A percentile compares a stretch with the other conserved stretches of the same genome.
Conservation (phyloP, 1,140 invertebrate genomes). For the Platyscapa corneri region DNA sequence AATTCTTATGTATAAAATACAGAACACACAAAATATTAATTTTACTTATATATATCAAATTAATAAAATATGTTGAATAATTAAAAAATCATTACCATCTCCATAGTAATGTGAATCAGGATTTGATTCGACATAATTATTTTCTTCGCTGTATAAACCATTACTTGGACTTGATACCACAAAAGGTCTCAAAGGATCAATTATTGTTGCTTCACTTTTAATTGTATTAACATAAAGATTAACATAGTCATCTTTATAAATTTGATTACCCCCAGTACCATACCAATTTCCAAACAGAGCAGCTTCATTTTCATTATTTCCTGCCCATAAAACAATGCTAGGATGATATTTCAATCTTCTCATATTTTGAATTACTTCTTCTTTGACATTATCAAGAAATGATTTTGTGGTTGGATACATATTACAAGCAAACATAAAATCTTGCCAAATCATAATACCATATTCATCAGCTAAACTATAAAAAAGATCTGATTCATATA, state of each 20-base stretch:
- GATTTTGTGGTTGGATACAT: slow-evolving; percentile 89
- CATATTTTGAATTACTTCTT: slow-evolving; percentile 90
- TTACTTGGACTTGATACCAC: slow-evolving; percentile 95
- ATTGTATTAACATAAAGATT: slow-evolving; percentile 90
- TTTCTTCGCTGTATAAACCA: slow-evolving; percentile 83
- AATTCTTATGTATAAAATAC: not conserved
- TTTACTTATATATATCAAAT: not conserved
- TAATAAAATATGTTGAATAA: not conserved
- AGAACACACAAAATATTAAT: not conserved
- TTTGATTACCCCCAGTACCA: slow-evolving; percentile 75
- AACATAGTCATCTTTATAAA: slow-evolving; percentile 88
- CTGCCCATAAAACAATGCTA: slow-evolving; percentile 91
- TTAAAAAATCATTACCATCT: slow-evolving; percentile 81
- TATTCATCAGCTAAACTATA: slow-evolving; percentile 89
- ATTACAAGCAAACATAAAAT: slow-evolving; percentile 98
- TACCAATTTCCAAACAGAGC: slow-evolving; percentile 92
- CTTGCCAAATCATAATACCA: slow-evolving; percentile 92
- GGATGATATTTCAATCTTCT: slow-evolving; percentile 90
- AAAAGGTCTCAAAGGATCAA: slow-evolving; percentile 81
- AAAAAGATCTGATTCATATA: slow-evolving; percentile 95
- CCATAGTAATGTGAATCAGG: slow-evolving; percentile 89
- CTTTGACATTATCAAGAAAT: slow-evolving; percentile 84
- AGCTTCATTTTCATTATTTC: slow-evolving; percentile 98
- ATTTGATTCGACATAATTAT: slow-evolving; percentile 85
- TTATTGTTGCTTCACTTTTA: slow-evolving; percentile 77